A percentile compares a stretch with the other conserved stretches of the same genome.
Conservation (phyloP, 1,140 invertebrate genomes). For the Drosophila orosa region DNA sequence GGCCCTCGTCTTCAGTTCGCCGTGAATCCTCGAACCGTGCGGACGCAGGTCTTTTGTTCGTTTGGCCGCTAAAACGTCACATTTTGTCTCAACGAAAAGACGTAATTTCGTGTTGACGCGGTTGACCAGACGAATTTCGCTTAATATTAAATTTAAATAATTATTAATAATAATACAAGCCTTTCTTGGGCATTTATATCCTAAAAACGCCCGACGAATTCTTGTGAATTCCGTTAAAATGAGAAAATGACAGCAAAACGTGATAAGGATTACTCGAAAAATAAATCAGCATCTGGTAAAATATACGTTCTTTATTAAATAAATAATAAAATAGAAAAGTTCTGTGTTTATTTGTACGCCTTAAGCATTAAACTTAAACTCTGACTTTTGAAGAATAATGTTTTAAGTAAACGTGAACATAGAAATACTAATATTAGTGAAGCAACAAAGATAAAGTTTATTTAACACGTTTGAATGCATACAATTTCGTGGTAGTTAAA, state of each 20-base stretch:
- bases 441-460: no score
- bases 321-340: not conserved
- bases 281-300: constrained; percentile 79
- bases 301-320: not conserved
- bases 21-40: constrained; percentile 59
- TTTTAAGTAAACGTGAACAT: no score
- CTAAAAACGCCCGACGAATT: constrained; percentile 54
- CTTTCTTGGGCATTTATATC: not conserved
- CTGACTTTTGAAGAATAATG: no score
- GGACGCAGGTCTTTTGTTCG: constrained; percentile 28
- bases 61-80: not conserved
- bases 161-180: not conserved
- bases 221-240: constrained; percentile 77
- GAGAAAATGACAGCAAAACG: constrained; percentile 84
- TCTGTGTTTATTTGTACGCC: not conserved
- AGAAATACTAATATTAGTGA: no score
- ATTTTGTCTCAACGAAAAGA: constrained; percentile 30
- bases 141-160: not conserved
- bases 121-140: not conserved
- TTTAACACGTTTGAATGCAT: no score
- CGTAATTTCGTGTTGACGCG: constrained; percentile 53
- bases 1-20: constrained; percentile 61
- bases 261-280: constrained; percentile 84
- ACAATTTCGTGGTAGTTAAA: no score
- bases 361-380: not conserved